Percentiles rank a stretch among this genome's conserved stretches.
Conservation (phyloP, 2,113 vertebrate genomes). For the Sylvilagus bachmani region DNA sequence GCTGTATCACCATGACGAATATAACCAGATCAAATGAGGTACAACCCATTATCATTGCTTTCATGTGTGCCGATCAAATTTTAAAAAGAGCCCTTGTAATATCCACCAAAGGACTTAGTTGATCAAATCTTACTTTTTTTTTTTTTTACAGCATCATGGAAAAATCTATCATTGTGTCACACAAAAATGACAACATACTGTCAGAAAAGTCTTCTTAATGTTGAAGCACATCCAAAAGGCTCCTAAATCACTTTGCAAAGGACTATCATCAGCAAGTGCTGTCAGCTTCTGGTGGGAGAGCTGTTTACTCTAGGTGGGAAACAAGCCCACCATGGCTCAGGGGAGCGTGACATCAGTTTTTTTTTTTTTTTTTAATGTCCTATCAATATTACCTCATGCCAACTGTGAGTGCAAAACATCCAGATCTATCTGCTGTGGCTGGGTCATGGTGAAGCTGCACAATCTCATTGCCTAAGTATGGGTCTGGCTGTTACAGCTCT, state of each 20-base stretch:
- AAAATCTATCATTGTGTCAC: not conserved
- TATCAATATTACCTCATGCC: not conserved
- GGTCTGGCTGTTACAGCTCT: not conserved
- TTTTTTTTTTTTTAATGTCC: not conserved
- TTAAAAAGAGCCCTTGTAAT: not conserved
- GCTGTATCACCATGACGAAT: not conserved
- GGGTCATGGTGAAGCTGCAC: not conserved
- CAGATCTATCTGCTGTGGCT: not conserved
- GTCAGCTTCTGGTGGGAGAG: not conserved
- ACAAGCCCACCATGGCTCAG: not conserved
- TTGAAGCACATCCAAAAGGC: not conserved
- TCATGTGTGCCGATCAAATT: not conserved
- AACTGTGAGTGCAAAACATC: not conserved
- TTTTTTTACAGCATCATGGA: not conserved
- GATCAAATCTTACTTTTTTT: not conserved
- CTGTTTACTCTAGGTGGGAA: slow-evolving; percentile 15
- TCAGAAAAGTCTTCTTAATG: not conserved
- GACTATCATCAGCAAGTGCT: not conserved
- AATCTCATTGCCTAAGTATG: not conserved
- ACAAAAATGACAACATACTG: not conserved
- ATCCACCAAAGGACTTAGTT: not conserved
- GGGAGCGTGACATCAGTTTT: rapidly evolving
- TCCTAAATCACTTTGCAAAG: slow-evolving; percentile 23
- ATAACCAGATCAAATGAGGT: not conserved
- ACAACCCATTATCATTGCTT: not conserved